Evolutionary conservation across 2,113 vertebrate genomes (phyloP).

Genomic region (Larimichthys crocea): DNA sequence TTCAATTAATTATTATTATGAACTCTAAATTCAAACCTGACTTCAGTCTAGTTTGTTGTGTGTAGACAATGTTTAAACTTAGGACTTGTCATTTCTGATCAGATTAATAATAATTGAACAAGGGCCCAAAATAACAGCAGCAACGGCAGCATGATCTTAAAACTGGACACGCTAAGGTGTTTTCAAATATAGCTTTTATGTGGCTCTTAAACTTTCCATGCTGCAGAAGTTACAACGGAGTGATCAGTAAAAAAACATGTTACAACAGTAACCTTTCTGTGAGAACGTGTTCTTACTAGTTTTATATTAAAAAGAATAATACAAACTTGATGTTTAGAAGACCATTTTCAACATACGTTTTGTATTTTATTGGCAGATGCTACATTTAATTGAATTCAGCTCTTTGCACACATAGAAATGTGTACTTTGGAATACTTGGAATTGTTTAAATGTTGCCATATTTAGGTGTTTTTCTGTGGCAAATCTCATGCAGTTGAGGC

Average conservation of each 20-base stretch:
- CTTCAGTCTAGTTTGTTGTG: neutral
- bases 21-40: constrained; percentile 32
- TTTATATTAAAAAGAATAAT: neutral
- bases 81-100: neutral
- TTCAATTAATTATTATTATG: neutral
- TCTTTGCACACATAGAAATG: neutral
- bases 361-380: neutral
- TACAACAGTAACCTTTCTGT: neutral
- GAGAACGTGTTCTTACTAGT: neutral
- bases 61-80: neutral
- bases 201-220: constrained; percentile 5
- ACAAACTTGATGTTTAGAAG: neutral
- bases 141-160: constrained; percentile 1
- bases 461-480: neutral
- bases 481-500: neutral
- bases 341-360: neutral
- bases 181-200: constrained; percentile 28
- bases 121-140: constrained; percentile 22
- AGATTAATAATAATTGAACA: neutral
- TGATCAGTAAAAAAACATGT: neutral
- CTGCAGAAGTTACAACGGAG: neutral
- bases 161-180: neutral
- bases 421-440: neutral
- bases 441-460: neutral
- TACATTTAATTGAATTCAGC: neutral